A percentile compares a stretch with the other conserved stretches of the same genome.
Conservation (phyloP, 2,113 vertebrate species). For the Gulo gulo region DNA sequence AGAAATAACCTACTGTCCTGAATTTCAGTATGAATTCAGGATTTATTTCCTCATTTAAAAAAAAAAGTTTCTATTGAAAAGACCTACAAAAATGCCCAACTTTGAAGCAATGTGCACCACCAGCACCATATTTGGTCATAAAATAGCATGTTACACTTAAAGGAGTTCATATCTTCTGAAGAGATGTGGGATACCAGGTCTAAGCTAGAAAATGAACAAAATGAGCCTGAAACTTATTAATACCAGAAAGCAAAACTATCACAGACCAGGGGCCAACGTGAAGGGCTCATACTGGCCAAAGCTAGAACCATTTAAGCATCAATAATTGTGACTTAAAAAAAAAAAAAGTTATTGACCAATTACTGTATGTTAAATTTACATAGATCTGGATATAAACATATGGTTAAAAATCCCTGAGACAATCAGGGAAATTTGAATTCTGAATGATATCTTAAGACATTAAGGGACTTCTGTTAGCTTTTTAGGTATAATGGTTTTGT, state of each 20-base stretch:
- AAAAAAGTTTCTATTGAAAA: not conserved
- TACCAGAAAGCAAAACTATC: not conserved
- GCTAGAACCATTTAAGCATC: not conserved
- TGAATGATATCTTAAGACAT: not conserved
- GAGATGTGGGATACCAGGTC: not conserved
- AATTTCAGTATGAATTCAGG: not conserved
- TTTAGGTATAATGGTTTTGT: not conserved
- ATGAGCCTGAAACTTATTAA: not conserved
- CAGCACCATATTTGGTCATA: not conserved
- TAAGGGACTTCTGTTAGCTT: not conserved
- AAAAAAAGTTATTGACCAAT: not conserved
- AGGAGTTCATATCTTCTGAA: not conserved
- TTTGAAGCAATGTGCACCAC: not conserved
- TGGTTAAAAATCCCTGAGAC: not conserved
- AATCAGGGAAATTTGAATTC: not conserved
- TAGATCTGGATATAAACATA: not conserved
- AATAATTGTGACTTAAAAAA: not conserved
- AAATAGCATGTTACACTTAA: not conserved
- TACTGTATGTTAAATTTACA: not conserved
- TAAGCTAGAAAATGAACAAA: not conserved
- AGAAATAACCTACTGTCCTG: not conserved
- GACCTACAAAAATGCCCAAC: not conserved
- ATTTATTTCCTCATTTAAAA: not conserved
- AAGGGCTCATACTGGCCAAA: not conserved
- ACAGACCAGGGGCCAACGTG: not conserved